Conservation (phyloP, 2,888 invertebrate genomes). For the Hylaea fasciaria region DNA sequence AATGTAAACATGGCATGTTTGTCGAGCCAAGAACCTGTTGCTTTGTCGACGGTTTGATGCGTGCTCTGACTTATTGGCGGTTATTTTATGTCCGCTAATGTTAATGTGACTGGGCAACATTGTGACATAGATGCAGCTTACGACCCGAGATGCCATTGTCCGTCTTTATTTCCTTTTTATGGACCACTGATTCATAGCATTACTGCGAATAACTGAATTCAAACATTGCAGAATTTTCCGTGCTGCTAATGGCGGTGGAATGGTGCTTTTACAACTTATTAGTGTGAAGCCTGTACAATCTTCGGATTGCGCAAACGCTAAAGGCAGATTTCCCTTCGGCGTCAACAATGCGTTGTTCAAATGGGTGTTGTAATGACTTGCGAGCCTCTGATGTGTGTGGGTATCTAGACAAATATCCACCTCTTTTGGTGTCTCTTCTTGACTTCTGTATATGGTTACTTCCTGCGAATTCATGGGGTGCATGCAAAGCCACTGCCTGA, state of each 20-base stretch:
- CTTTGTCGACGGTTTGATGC: conserved; percentile 81
- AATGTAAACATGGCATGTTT: conserved; percentile 82
- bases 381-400: conserved; percentile 65
- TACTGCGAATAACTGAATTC: conserved; percentile 42
- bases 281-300: conserved; percentile 68
- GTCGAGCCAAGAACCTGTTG: conserved; percentile 82
- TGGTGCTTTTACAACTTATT: conserved; percentile 62
- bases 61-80: conserved; percentile 81
- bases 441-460: neutral
- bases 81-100: conserved; percentile 82
- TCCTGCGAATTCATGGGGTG: neutral
- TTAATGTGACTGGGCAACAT: conserved; percentile 78
- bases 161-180: conserved; percentile 43
- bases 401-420: conserved; percentile 67
- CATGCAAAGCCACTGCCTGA: too few relatives aligned
- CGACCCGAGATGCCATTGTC: conserved; percentile 46
- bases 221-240: conserved; percentile 40
- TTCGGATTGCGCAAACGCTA: conserved; percentile 68
- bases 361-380: conserved; percentile 72
- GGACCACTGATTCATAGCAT: conserved; percentile 32
- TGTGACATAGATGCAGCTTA: conserved; percentile 58
- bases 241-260: conserved; percentile 49
- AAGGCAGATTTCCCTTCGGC: conserved; percentile 75
- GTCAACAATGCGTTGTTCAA: conserved; percentile 75
- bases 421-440: neutral